phyloP scores from a whole-genome alignment of 2,888 invertebrate genomes.

The Hydrotaea diabolus region DNA sequence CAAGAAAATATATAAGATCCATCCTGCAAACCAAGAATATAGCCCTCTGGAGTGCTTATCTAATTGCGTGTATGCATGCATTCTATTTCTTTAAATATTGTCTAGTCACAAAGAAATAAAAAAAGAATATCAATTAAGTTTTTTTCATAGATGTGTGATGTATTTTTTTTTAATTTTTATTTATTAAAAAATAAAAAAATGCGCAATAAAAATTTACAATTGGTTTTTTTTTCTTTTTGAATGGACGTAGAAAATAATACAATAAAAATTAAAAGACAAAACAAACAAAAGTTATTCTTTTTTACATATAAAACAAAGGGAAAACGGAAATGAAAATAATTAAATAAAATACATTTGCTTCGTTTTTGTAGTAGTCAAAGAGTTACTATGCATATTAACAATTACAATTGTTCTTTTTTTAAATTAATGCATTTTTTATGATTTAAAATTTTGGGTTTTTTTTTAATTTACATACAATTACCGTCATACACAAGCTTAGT shows the following conservation, averaged over 20 bases:
- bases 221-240: conserved; percentile 1
- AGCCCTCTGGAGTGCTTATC: neutral
- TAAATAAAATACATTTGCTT: conserved; percentile 23
- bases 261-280: conserved; percentile 37
- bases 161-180: conserved; percentile 55
- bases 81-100: neutral
- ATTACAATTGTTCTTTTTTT: conserved; percentile 54
- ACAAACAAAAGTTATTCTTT: conserved; percentile 25
- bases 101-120: conserved; percentile 12
- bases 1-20: too few relatives aligned
- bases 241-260: conserved; percentile 13
- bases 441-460: conserved; percentile 7
- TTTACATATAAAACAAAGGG: conserved; percentile 27
- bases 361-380: conserved; percentile 14
- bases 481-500: conserved; percentile 43
- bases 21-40: too few relatives aligned
- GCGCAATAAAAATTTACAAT: conserved; percentile 59
- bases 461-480: conserved; percentile 51
- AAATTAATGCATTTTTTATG: conserved; percentile 60
- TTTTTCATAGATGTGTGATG: conserved; percentile 61
- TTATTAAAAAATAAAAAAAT: conserved; percentile 54
- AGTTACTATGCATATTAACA: conserved; percentile 52
- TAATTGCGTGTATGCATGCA: neutral
- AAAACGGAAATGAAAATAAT: conserved; percentile 35
- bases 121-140: neutral